Conservation (phyloP, 1,140 invertebrate genomes). For the Plutomurus gul region DNA sequence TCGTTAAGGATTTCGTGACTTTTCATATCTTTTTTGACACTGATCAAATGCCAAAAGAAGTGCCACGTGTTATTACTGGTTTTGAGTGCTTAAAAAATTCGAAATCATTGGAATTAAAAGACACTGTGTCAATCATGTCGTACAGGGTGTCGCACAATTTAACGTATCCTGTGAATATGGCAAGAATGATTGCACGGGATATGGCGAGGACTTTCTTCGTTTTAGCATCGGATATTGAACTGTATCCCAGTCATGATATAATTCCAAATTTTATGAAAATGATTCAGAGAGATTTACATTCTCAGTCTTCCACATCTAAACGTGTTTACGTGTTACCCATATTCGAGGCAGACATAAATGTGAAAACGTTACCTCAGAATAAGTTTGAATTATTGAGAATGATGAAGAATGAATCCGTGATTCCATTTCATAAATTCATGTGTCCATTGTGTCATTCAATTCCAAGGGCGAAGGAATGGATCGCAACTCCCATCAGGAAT, state of each 20-base stretch:
- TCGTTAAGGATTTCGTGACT: constrained; percentile 75
- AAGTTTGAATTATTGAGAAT: constrained; percentile 56
- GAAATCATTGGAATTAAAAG: not conserved
- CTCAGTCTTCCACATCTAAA: not conserved
- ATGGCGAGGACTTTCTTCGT: constrained; percentile 58
- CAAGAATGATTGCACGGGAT: constrained; percentile 55
- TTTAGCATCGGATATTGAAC: constrained; percentile 57
- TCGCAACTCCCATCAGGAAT: not conserved
- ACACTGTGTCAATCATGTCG: not conserved
- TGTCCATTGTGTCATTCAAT: constrained; percentile 58
- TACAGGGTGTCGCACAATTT: not conserved
- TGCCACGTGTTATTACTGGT: not conserved
- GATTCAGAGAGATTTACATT: constrained; percentile 38
- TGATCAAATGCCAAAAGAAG: constrained; percentile 74
- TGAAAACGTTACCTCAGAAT: constrained; percentile 50
- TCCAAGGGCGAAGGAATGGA: constrained; percentile 55
- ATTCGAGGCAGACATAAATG: constrained; percentile 57
- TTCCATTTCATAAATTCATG: constrained; percentile 59
- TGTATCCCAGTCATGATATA: constrained; percentile 54
- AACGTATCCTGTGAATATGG: constrained; percentile 33
- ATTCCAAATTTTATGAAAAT: constrained; percentile 30
- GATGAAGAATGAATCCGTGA: constrained; percentile 53
- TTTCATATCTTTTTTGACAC: constrained; percentile 85
- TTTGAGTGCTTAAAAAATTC: not conserved
- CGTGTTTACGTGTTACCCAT: constrained; percentile 58